Conservation (phyloP, 2,113 vertebrate genomes). For the Psophia crepitans region DNA sequence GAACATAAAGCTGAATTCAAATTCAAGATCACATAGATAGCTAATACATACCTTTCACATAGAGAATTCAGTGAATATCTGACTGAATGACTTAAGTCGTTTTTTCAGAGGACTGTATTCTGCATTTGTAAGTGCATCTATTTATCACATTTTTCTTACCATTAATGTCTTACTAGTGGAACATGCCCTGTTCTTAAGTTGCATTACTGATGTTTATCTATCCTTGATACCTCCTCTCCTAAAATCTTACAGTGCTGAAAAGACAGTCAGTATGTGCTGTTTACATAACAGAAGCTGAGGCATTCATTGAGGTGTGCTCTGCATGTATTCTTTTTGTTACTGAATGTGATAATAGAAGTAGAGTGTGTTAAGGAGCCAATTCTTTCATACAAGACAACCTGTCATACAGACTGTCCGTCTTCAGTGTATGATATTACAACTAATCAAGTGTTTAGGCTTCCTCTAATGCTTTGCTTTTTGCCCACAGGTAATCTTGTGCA, state of each 20-base stretch:
- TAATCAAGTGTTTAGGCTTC: background rate
- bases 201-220: background rate
- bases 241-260: background rate
- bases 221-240: background rate
- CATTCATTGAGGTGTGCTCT: background rate
- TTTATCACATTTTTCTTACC: background rate
- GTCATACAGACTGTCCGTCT: background rate
- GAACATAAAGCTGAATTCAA: background rate
- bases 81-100: background rate
- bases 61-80: background rate
- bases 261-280: background rate
- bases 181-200: background rate
- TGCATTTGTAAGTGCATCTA: background rate
- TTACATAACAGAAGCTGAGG: background rate
- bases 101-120: background rate
- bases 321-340: background rate
- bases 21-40: background rate
- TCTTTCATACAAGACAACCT: background rate
- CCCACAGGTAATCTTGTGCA: background rate
- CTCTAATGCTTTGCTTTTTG: conserved; percentile 27
- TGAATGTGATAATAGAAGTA: background rate
- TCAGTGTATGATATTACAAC: background rate
- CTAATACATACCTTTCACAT: background rate
- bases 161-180: background rate
- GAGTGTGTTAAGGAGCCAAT: background rate